Conservation (phyloP, 2,797 vertebrate genomes). For the Dryobates pubescens region DNA sequence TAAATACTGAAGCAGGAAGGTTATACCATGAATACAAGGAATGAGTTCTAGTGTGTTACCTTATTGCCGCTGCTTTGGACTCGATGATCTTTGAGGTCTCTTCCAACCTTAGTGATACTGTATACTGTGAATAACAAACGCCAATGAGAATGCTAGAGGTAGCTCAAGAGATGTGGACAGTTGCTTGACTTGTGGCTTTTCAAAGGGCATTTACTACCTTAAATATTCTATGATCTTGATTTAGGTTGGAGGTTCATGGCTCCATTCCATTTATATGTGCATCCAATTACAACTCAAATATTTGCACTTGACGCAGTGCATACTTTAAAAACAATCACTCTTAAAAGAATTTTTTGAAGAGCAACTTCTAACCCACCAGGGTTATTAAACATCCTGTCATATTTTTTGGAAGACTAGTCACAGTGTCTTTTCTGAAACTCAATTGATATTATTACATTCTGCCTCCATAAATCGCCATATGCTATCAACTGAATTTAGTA, state of each 20-base stretch:
- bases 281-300: slow-evolving; percentile 64
- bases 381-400: slow-evolving; percentile 72
- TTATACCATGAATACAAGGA: background rate
- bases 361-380: slow-evolving; percentile 63
- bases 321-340: slow-evolving; percentile 68
- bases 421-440: slow-evolving; percentile 72
- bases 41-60: background rate
- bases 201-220: slow-evolving; percentile 31
- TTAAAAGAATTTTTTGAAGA: slow-evolving; percentile 68
- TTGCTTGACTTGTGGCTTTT: slow-evolving; percentile 25
- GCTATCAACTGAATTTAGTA: slow-evolving; percentile 33
- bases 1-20: background rate
- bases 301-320: slow-evolving; percentile 56
- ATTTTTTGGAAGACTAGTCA: slow-evolving; percentile 74
- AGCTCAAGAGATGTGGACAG: background rate
- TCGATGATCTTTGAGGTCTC: too few relatives aligned
- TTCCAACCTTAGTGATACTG: too few relatives aligned
- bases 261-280: slow-evolving; percentile 46
- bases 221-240: slow-evolving; percentile 43
- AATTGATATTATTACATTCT: slow-evolving; percentile 69
- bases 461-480: slow-evolving; percentile 49
- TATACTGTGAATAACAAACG: slow-evolving; percentile 8
- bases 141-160: background rate
- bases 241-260: slow-evolving; percentile 40
- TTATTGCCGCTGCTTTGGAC: background rate